A percentile compares a stretch with the other conserved stretches of the same genome.
Conservation (phyloP, 2,888 invertebrate genomes). For the Cacoxenus indagator region DNA sequence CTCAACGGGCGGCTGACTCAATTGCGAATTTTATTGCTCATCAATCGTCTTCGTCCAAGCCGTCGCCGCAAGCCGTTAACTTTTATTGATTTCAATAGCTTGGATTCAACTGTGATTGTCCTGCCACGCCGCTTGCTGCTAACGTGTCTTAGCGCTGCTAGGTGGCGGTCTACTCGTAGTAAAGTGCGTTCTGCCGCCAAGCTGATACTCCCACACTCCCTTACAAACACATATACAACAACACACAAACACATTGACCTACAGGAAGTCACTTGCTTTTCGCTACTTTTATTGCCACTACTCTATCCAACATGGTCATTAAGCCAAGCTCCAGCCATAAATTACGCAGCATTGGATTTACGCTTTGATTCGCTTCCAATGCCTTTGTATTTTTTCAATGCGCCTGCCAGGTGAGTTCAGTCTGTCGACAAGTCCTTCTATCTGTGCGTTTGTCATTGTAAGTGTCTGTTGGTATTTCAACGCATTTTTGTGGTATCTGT, state of each 20-base stretch:
- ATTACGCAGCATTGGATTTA: constrained; percentile 52
- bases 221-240: neutral
- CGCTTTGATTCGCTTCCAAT: constrained; percentile 8
- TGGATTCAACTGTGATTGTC: constrained; percentile 64
- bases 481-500: neutral
- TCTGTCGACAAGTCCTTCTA: neutral
- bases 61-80: constrained; percentile 58
- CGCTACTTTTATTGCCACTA: neutral
- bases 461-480: neutral
- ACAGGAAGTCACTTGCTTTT: constrained; percentile 42
- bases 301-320: constrained; percentile 51
- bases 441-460: neutral
- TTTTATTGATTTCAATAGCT: constrained; percentile 67
- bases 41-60: constrained; percentile 50
- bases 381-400: neutral
- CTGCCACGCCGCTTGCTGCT: constrained; percentile 1
- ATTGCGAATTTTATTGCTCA: constrained; percentile 64
- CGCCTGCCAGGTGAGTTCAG: neutral
- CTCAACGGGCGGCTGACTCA: constrained; percentile 61
- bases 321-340: constrained; percentile 65
- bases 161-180: constrained; percentile 11
- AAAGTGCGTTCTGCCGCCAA: constrained; percentile 7
- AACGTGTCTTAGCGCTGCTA: constrained; percentile 20
- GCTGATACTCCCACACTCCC: neutral
- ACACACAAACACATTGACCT: constrained; percentile 27